These are phyloP conservation scores for Cichlasoma orientale DNA, from an alignment of 2,797 vertebrate species.

Conservation along the genomic window DNA sequence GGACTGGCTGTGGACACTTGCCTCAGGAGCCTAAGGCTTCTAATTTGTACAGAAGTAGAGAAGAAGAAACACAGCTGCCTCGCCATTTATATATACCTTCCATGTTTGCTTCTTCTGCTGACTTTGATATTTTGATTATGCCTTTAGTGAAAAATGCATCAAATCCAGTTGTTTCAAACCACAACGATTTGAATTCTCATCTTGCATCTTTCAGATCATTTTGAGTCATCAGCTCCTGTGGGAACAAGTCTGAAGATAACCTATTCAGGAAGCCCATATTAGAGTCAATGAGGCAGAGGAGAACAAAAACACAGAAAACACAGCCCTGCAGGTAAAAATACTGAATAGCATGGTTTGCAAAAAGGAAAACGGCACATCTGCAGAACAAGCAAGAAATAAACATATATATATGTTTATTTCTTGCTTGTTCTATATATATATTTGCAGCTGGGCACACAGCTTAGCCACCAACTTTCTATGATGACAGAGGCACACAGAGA, in stretches of 20 bases:
- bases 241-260: conserved; percentile 81
- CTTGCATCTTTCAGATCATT: conserved; percentile 69
- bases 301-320: conserved; percentile 72
- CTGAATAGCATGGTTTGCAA: conserved; percentile 33
- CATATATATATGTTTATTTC: no score
- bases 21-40: conserved; percentile 34
- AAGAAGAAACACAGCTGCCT: conserved; percentile 34
- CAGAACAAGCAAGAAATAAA: conserved; percentile 7
- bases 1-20: conserved; percentile 9
- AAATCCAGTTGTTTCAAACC: conserved; percentile 54
- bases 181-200: conserved; percentile 56
- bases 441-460: background rate
- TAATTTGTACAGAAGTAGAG: conserved; percentile 12
- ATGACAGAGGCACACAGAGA: background rate
- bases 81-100: background rate
- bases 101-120: conserved; percentile 9
- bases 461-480: background rate
- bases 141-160: conserved; percentile 46
- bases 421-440: no score
- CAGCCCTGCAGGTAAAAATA: conserved; percentile 71
- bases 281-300: conserved; percentile 77
- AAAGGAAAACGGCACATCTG: background rate
- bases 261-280: conserved; percentile 80
- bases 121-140: conserved; percentile 55
- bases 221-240: conserved; percentile 79